phyloP scores from a whole-genome alignment of 2,113 vertebrate species.

The Scomber japonicus region DNA sequence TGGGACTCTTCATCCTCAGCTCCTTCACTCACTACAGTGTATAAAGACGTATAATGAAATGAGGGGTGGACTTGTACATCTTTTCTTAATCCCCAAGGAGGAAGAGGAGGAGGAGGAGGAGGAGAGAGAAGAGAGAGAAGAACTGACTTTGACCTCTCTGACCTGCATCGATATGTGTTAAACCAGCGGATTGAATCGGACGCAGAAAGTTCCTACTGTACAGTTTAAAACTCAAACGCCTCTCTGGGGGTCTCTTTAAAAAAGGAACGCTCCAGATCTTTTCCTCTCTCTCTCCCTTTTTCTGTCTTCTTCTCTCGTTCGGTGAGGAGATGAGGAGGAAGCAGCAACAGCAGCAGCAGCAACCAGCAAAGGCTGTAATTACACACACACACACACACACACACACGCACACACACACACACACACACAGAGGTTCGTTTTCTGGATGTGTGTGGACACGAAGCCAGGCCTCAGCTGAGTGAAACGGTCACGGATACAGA shows the following conservation, averaged over 20 bases:
- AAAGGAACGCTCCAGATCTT: conserved; percentile 9
- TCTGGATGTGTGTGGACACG: conserved; percentile 4
- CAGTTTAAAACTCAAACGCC: conserved; percentile 16
- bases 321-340: conserved; percentile 34
- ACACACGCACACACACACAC: neutral
- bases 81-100: neutral
- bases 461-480: neutral
- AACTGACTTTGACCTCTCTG: conserved; percentile 6
- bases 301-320: neutral
- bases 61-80: conserved; percentile 5
- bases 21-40: conserved; percentile 56
- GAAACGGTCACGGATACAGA: neutral
- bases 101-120: neutral
- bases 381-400: neutral
- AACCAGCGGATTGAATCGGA: conserved; percentile 2
- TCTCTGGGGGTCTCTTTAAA: neutral
- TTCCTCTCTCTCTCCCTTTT: neutral
- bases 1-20: conserved; percentile 1
- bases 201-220: conserved; percentile 9
- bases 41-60: conserved; percentile 16
- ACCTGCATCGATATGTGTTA: neutral
- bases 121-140: neutral
- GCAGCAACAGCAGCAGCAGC: conserved; percentile 21
- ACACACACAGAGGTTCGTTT: no score
- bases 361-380: conserved; percentile 33